A percentile compares a stretch with the other conserved stretches of the same genome.
phyloP scores from a whole-genome alignment of 2,113 vertebrate species.

The Bungarus multicinctus region DNA sequence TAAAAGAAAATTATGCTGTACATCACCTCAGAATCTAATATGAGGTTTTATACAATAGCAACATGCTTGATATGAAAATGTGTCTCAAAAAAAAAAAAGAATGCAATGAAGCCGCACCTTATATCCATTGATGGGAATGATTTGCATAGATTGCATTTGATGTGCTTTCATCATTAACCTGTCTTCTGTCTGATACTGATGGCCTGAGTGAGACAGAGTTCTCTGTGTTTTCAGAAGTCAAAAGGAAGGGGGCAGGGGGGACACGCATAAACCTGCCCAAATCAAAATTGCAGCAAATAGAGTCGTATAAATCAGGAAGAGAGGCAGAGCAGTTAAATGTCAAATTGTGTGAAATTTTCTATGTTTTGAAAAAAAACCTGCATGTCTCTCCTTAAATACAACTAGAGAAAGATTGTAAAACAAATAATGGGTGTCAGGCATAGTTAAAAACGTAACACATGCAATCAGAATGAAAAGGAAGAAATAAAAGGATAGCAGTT shows the following conservation, averaged over 20 bases:
- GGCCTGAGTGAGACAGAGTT: conserved; percentile 73
- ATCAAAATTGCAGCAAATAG: conserved; percentile 73
- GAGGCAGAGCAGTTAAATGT: conserved; percentile 71
- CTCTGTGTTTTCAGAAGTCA: conserved; percentile 73
- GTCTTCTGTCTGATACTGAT: conserved; percentile 78
- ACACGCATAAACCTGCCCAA: neutral
- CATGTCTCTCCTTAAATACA: conserved; percentile 43
- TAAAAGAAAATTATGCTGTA: conserved; percentile 73
- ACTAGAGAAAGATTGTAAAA: conserved; percentile 57
- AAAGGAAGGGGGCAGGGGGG: conserved; percentile 33
- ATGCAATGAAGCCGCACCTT: conserved; percentile 79
- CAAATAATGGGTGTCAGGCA: conserved; percentile 68
- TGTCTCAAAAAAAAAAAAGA: conserved; percentile 69
- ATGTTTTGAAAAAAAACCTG: neutral
- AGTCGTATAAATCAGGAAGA: conserved; percentile 32
- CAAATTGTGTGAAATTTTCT: conserved; percentile 60
- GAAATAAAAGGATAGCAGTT: conserved; percentile 62
- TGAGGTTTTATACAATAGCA: conserved; percentile 77
- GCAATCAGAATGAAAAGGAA: conserved; percentile 42
- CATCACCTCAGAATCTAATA: conserved; percentile 78
- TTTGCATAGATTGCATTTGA: conserved; percentile 84
- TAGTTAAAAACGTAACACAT: conserved; percentile 60
- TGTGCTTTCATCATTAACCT: conserved; percentile 82
- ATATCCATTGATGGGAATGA: conserved; percentile 81
- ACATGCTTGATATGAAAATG: conserved; percentile 79